These are phyloP conservation scores for Pseudococcus longispinus DNA, from an alignment of 2,888 invertebrate genomes.

Conservation along the genomic window DNA sequence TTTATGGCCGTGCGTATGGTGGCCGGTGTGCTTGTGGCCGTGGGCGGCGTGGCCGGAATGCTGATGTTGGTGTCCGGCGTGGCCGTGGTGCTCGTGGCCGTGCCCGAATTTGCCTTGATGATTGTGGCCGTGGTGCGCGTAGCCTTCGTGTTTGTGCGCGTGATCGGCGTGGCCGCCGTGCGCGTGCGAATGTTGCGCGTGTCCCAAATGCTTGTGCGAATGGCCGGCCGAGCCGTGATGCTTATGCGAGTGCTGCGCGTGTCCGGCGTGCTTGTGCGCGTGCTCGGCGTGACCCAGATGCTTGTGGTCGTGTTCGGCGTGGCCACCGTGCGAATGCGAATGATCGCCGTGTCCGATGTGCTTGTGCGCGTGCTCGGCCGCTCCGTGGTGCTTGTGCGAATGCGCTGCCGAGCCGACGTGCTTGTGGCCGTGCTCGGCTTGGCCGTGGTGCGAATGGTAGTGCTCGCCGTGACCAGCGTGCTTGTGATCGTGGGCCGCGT, in stretches of 20 bases:
- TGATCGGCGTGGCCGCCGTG: constrained; percentile 59
- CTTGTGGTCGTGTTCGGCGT: constrained; percentile 64
- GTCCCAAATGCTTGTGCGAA: constrained; percentile 59
- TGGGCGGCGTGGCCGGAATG: constrained; percentile 59
- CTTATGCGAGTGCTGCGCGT: constrained; percentile 58
- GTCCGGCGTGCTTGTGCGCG: constrained; percentile 59
- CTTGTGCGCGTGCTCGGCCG: constrained; percentile 61
- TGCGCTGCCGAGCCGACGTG: constrained; percentile 65
- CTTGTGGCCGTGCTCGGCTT: constrained; percentile 63
- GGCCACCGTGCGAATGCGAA: constrained; percentile 59
- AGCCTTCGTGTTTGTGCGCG: constrained; percentile 59
- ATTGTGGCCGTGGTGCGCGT: constrained; percentile 59
- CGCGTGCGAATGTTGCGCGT: constrained; percentile 58
- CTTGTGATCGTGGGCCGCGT: neutral
- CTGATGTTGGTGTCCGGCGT: constrained; percentile 58
- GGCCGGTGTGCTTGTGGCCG: constrained; percentile 59
- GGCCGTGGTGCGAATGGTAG: constrained; percentile 63
- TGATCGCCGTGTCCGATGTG: constrained; percentile 59
- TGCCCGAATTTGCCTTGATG: constrained; percentile 60
- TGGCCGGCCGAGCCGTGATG: constrained; percentile 58
- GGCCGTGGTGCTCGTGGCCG: constrained; percentile 60
- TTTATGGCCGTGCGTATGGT: constrained; percentile 59
- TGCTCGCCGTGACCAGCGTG: constrained; percentile 63
- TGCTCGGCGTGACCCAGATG: constrained; percentile 62
- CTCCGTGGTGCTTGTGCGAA: constrained; percentile 64